phyloP scores from a whole-genome alignment of 2,888 invertebrate species.

The Pristionchus maxplancki region DNA sequence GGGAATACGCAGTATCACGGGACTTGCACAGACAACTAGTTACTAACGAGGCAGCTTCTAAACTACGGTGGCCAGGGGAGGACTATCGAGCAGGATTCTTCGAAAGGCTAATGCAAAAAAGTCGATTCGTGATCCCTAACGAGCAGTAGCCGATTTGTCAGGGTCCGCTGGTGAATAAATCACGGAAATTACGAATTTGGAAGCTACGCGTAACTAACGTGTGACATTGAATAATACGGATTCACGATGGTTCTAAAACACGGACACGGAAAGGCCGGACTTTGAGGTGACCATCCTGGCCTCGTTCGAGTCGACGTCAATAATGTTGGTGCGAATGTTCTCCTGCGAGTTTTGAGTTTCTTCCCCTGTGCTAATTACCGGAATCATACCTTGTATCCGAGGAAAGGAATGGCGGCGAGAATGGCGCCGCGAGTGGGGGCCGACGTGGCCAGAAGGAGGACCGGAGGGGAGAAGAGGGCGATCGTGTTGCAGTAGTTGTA shows the following conservation, averaged over 20 bases:
- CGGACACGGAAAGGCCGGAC: background rate
- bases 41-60: background rate
- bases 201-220: background rate
- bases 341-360: background rate
- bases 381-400: background rate
- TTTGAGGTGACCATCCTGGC: background rate
- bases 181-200: background rate
- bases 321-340: background rate
- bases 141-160: background rate
- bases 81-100: no score
- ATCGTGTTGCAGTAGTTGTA: constrained; percentile 34
- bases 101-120: background rate
- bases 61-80: background rate
- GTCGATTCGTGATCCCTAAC: background rate
- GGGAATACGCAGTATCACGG: background rate
- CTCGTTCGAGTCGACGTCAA: background rate
- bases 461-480: constrained; percentile 4
- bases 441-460: constrained; percentile 6
- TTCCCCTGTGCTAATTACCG: no score
- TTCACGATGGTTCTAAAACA: background rate
- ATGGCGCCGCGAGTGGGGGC: background rate
- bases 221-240: background rate
- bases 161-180: background rate
- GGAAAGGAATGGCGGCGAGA: background rate
- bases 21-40: background rate